Evolutionary conservation across 1,140 invertebrate genomes (phyloP), one percentile per base, ranked within the genome.

Genomic region (Drosophila orosa): DNA sequence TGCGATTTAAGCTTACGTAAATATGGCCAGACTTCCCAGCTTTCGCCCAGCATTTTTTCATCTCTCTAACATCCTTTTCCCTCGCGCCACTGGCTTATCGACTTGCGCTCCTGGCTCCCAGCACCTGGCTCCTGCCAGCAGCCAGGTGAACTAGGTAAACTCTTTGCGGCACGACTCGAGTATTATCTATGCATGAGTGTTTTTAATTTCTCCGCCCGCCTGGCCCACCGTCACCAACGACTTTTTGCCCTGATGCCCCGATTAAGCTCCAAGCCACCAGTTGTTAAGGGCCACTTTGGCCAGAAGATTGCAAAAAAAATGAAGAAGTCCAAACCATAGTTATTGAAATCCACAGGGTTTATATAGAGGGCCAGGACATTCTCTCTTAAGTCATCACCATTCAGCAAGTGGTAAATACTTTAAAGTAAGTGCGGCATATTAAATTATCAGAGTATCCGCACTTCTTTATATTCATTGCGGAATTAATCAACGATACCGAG

Each of bases 151-250:
- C 55, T 40, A 71, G 65, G 74, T 78, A 78, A 78, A 71, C 65
- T 62, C 58, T 60, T 60, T 44, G 24, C 29, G 27, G 50, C 52
- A 69, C 40, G 65, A 71, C 68, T 78, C 65, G 25, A 68, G 76
- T 45, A 78, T 78, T 78, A 78, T 72, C 59, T 78, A 78, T 78
- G 76, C 76, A 78, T 78, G 75, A 78, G 68, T 73, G 76, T 78
- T 78, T 78, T 78, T 78, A 78, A 78, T 78, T 78, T 78, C 50
- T 55, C 25, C 52, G 22, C 29, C 61, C 39, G 55, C 19, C 61
- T 39, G 22, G 22, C 22, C 60, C 42, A 25, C 33, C 47, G 25
- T 24, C 31, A 37, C 33, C n/a, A 7, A 15, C 25, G 55, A 24
- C n/a, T 63, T 24, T 40, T 60, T 63, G 29, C 27, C 48, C 40